Conservation (phyloP, 2,888 invertebrate genomes). For the Mesorhabditis belari region DNA sequence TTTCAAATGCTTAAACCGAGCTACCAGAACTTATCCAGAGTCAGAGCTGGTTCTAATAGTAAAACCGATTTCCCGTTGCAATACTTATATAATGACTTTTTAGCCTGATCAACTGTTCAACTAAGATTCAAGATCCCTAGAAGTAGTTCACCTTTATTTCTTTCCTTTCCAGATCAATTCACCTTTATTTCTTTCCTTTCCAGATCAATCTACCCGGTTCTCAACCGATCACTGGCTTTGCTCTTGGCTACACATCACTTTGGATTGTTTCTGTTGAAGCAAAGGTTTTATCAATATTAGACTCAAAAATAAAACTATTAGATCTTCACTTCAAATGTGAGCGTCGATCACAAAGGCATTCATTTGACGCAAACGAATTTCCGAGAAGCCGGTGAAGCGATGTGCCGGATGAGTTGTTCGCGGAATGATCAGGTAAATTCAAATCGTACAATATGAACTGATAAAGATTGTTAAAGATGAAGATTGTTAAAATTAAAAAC, state of each 20-base stretch:
- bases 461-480: not conserved
- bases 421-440: slow-evolving; percentile 14
- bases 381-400: not conserved
- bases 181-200: too few relatives aligned
- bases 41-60: too few relatives aligned
- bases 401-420: slow-evolving; percentile 1
- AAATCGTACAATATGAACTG: slow-evolving; percentile 6
- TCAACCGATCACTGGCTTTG: slow-evolving; percentile 10
- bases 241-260: slow-evolving; percentile 13
- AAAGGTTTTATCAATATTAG: slow-evolving; percentile 6
- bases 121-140: slow-evolving; percentile 11
- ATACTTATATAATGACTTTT: too few relatives aligned
- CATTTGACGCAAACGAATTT: not conserved
- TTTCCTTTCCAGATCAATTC: too few relatives aligned
- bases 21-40: too few relatives aligned
- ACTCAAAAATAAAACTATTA: not conserved
- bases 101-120: not conserved
- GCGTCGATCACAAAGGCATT: not conserved
- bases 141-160: too few relatives aligned
- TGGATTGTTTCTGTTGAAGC: slow-evolving; percentile 24
- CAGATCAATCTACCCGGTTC: slow-evolving; percentile 11
- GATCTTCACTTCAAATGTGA: not conserved
- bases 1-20: too few relatives aligned
- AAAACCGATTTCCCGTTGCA: too few relatives aligned
- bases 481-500: slow-evolving; percentile 9